Percentiles rank a stretch among this genome's conserved stretches.
phyloP scores from a whole-genome alignment of 2,113 vertebrate species.

The Dromas ardeola region DNA sequence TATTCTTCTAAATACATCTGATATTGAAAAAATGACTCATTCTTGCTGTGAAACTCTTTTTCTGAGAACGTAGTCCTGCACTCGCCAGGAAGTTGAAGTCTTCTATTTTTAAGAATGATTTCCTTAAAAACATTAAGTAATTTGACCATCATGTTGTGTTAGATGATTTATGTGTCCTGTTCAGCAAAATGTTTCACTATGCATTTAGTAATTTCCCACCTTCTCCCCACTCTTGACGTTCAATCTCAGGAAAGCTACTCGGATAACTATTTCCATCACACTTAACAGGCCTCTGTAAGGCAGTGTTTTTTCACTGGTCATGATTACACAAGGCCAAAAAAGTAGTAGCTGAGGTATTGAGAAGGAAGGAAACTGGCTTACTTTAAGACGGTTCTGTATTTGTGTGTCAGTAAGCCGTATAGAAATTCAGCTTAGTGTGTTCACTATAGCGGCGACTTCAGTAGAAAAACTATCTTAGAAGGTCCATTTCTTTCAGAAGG shows the following conservation, averaged over 20 bases:
- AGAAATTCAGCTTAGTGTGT: background rate
- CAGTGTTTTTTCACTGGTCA: background rate
- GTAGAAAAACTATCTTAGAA: background rate
- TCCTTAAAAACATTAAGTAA: constrained; percentile 12
- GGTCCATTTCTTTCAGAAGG: background rate
- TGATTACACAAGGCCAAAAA: background rate
- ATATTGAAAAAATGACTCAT: constrained; percentile 7
- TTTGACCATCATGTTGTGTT: background rate
- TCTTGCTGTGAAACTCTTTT: background rate
- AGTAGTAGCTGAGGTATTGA: background rate
- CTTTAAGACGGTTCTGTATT: background rate
- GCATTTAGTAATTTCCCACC: background rate
- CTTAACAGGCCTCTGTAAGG: background rate
- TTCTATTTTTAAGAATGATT: constrained; percentile 25
- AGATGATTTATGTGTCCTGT: background rate
- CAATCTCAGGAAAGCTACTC: background rate
- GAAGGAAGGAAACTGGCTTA: background rate
- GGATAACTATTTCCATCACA: background rate
- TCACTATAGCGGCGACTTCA: background rate
- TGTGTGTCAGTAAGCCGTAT: background rate
- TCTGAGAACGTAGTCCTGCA: no score
- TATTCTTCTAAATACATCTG: background rate
- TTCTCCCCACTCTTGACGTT: background rate
- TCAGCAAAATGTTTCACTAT: background rate
- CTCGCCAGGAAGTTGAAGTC: no score